phyloP scores from a whole-genome alignment of 2,113 vertebrate species.

The Campylorhamphus procurvoides region DNA sequence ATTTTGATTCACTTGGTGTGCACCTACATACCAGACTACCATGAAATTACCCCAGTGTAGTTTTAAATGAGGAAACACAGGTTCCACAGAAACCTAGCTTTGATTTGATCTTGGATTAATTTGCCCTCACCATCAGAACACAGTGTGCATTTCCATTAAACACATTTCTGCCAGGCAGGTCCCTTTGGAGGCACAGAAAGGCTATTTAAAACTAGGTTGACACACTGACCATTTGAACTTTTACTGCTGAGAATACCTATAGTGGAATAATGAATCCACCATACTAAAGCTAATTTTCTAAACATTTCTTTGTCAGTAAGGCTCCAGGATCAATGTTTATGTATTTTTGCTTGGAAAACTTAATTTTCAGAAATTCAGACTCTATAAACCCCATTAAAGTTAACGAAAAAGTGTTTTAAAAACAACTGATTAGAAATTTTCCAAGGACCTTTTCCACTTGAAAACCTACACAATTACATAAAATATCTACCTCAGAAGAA shows the following conservation, averaged over 20 bases:
- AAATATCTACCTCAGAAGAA: neutral
- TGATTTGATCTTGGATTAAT: neutral
- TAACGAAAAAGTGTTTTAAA: neutral
- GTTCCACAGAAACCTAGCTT: neutral
- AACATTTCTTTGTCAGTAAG: neutral
- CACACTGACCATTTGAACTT: neutral
- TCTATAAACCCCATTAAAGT: neutral
- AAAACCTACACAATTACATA: neutral
- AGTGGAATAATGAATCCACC: neutral
- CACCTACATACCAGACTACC: neutral
- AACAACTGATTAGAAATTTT: neutral
- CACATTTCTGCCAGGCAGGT: neutral
- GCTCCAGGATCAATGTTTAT: neutral
- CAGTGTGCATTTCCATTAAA: neutral
- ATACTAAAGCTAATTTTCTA: neutral
- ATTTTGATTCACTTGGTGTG: neutral
- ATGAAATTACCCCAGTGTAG: neutral
- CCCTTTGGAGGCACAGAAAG: neutral
- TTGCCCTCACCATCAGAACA: neutral
- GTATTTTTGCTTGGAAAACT: neutral
- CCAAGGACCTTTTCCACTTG: neutral
- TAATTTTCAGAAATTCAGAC: neutral
- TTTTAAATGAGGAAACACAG: neutral
- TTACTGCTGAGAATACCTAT: neutral
- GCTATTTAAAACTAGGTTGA: neutral